These are phyloP conservation scores for Parazoanthus darwini DNA, from an alignment of 92 coral and sea anemone genomes.

Conservation along the genomic window DNA sequence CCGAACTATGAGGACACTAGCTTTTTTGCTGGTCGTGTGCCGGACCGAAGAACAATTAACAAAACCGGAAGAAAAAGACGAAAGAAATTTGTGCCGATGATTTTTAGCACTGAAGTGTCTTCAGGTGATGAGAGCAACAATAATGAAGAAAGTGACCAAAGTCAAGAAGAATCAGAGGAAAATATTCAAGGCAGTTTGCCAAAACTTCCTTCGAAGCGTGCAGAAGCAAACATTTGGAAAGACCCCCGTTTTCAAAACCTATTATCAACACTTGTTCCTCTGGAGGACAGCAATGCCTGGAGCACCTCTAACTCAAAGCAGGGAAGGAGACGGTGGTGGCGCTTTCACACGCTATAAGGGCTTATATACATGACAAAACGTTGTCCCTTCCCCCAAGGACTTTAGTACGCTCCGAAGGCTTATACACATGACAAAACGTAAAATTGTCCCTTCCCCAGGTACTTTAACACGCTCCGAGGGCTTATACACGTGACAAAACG, in stretches of 20 bases:
- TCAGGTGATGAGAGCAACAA: background rate
- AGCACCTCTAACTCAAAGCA: background rate
- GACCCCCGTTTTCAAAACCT: slow-evolving; percentile 69
- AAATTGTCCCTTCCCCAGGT: background rate
- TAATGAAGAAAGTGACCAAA: background rate
- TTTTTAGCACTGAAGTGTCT: background rate
- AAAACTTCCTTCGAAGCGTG: slow-evolving; percentile 34
- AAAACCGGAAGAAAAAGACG: background rate
- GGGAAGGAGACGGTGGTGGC: slow-evolving; percentile 22
- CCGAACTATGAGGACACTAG: slow-evolving; percentile 21
- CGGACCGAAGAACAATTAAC: background rate
- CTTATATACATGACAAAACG: background rate
- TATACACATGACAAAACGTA: background rate
- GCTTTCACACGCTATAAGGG: background rate
- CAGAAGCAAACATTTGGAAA: slow-evolving; percentile 10
- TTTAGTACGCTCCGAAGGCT: background rate
- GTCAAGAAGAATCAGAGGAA: background rate
- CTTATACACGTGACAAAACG: too few species aligned
- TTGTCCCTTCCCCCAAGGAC: background rate
- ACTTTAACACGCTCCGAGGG: background rate
- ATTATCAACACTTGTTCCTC: slow-evolving; percentile 57
- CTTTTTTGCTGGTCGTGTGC: slow-evolving; percentile 12
- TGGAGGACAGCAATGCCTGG: background rate
- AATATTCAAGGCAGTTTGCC: slow-evolving; percentile 26
- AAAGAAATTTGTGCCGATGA: background rate